Percentiles rank a stretch among this genome's conserved stretches.
phyloP scores from a whole-genome alignment of 1,140 invertebrate species.

The Antheraea mylitta region DNA sequence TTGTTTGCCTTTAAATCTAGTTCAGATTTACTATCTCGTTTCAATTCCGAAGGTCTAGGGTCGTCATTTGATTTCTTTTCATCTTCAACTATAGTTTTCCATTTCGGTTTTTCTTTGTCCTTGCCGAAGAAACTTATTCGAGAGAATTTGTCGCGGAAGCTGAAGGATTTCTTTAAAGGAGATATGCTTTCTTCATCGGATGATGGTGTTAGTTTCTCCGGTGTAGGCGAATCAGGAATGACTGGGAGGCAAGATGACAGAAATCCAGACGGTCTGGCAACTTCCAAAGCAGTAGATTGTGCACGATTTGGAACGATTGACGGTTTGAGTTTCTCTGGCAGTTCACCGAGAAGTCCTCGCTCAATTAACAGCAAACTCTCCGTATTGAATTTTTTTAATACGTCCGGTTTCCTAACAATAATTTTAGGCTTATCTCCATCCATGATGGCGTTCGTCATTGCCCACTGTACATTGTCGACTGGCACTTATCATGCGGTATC shows the following conservation, averaged over 20 bases:
- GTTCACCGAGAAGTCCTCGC: constrained; percentile 57
- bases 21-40: constrained; percentile 26
- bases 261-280: constrained; percentile 46
- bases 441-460: constrained; percentile 58
- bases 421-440: constrained; percentile 51
- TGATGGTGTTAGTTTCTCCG: constrained; percentile 31
- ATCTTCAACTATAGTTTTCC: constrained; percentile 50
- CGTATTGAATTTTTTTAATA: constrained; percentile 58
- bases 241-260: constrained; percentile 56
- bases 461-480: constrained; percentile 54
- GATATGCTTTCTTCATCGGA: constrained; percentile 46
- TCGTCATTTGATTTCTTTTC: constrained; percentile 29
- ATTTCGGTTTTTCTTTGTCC: constrained; percentile 58
- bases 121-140: constrained; percentile 56
- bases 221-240: constrained; percentile 42
- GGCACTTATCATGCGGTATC: constrained; percentile 53
- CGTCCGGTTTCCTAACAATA: constrained; percentile 46
- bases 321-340: constrained; percentile 59
- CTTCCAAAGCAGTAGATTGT: constrained; percentile 40
- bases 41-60: constrained; percentile 11
- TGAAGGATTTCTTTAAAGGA: constrained; percentile 62
- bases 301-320: constrained; percentile 38
- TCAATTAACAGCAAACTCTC: constrained; percentile 61
- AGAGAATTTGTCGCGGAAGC: constrained; percentile 61
- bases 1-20: constrained; percentile 53